Base-by-base conservation (phyloP, 2,797 vertebrate genomes). In the Anabas testudineus region DNA sequence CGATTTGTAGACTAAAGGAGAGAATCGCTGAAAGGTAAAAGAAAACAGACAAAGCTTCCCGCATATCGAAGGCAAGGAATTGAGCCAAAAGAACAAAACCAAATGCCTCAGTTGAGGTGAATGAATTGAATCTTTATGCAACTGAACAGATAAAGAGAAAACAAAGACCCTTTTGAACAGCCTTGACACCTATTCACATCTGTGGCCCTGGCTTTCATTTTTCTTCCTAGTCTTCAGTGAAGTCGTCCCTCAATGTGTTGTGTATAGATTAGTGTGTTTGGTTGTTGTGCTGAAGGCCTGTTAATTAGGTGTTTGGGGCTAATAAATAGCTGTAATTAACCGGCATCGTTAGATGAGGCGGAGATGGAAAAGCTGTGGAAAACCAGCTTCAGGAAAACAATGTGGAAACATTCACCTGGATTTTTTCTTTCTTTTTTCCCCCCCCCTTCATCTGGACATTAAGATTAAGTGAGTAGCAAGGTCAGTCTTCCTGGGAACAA, bases 261-360 rank as follows among this genome's bases (percentile, higher is more conserved):
- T 10, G 19, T 84, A 60, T 72, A 90, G 90, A 92, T 92, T 91
- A 85, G 85, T 88, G 82, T 89, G 83, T 88, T 90, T 85, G 78
- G 82, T 83, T 90, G 79, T 87, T 87, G 74, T 82, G 76, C 60
- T 52, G 82, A 90, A 90, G 83, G 83, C 73, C 71, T 71, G 73
- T 88, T 93, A 91, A 92, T 92, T 89, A 81, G 80, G 58, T 90
- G 86, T 89, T 91, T 86, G 82, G 63, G 65, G 66, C 71, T 90
- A 87, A 92, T 92, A 91, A 92, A 91, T 90, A 74, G 88, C 84
- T 80, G 54, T 91, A 90, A 91, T 93, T 92, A 92, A 87, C 81
- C 81, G 75, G 53, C 70, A 46, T 76, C 59, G 68, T 85, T 76
- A 82, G 79, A 69, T 76, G 68, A 80, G 58, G 68, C 61, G 47